Base-by-base conservation (phyloP, 2,113 vertebrate genomes). In the Tricholaema leucomelas region DNA sequence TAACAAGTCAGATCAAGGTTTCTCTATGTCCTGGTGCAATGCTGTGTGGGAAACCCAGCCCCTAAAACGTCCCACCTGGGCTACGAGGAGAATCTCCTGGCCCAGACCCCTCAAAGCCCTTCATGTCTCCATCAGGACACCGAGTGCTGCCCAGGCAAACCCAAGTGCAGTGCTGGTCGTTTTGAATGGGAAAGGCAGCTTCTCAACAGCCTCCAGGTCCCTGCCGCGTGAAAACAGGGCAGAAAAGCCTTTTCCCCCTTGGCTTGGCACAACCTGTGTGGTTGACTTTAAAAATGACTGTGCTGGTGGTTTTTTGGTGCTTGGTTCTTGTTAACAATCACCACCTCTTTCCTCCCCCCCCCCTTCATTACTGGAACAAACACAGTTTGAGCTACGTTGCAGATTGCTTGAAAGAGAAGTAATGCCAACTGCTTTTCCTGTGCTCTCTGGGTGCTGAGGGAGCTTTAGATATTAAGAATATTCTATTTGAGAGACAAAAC, bases 321-420 rank as follows among this genome's bases (percentile, higher is more conserved):
- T 83, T 67, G 73, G 28, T 88, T 92, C 82, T 91, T 87, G 79
- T 92, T 91, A 93, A 89, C 4, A 24, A 77, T 70, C 91, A 30
- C 16, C 42, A 16, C 42, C 8, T 5, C 15, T 40, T 15, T 15
- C 40, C 40, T 15, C 14, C 40, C 9, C 38, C 38, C 81, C 87
- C 88, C 82, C 75, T 58, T 90, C 70, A 20, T 92, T 85, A 91
- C 85, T 44, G 91, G 90, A 91, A 95, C 65, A 91, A 92, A 89
- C 46, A 74, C 1, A 23, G 18, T n/a, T 20, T 82, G 76, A 83
- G 60, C 46, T 16, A 31, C 11, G 1, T 61, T 50, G 63, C 36
- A 6, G 4, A 5, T 5, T 10, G 28, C 8, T 88, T 61, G 58
- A 52, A 58, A 85, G 36, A 61, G 59, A 65, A 42, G 73, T 2